These are phyloP conservation scores for Colistium nudipinnis DNA, from an alignment of 2,113 vertebrate species.

Conservation along the genomic window DNA sequence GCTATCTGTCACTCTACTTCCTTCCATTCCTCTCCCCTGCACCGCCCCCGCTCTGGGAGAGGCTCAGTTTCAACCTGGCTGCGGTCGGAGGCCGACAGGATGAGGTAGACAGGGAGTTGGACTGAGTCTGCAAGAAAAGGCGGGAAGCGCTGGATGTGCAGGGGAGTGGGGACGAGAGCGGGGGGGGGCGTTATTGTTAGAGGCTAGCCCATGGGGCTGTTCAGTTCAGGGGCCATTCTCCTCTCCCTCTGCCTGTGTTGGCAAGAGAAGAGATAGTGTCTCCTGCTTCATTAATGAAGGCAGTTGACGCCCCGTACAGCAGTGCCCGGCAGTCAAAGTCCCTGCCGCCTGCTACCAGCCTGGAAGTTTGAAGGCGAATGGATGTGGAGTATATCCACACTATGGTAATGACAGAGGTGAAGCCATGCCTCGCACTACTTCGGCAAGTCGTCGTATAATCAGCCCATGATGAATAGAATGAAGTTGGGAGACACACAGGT, in stretches of 20 bases:
- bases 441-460: slow-evolving; percentile 64
- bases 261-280: slow-evolving; percentile 57
- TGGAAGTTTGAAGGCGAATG: slow-evolving; percentile 45
- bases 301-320: slow-evolving; percentile 56
- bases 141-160: slow-evolving; percentile 6
- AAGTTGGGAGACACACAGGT: slow-evolving; percentile 36
- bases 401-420: slow-evolving; percentile 65
- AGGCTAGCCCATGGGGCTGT: slow-evolving; percentile 64
- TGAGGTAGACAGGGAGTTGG: slow-evolving; percentile 46
- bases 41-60: slow-evolving; percentile 48
- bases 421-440: slow-evolving; percentile 58
- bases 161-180: neutral
- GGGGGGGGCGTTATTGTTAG: slow-evolving; percentile 56
- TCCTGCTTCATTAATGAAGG: slow-evolving; percentile 74
- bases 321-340: slow-evolving; percentile 50
- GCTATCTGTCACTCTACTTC: slow-evolving; percentile 60
- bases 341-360: slow-evolving; percentile 48
- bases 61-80: slow-evolving; percentile 67
- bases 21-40: slow-evolving; percentile 11
- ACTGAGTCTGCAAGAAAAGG: slow-evolving; percentile 33
- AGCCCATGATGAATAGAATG: slow-evolving; percentile 42
- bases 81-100: slow-evolving; percentile 54
- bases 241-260: slow-evolving; percentile 54
- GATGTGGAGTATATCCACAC: slow-evolving; percentile 44
- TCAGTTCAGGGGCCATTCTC: slow-evolving; percentile 57